These are phyloP conservation scores for Dryomyza anilis DNA, from an alignment of 2,888 invertebrate genomes.

Conservation along the genomic window DNA sequence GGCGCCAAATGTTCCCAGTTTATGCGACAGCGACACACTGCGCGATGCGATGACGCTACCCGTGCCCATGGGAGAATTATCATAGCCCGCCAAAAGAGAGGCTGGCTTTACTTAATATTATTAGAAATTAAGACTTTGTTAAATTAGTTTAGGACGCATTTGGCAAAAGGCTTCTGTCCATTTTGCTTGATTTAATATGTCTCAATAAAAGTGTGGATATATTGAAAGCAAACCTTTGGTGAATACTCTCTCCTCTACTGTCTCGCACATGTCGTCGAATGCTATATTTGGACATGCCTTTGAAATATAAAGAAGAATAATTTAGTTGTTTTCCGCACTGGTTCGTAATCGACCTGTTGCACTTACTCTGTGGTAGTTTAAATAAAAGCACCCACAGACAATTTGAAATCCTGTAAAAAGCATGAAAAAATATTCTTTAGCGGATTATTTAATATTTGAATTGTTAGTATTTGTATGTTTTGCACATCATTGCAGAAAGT, in stretches of 20 bases:
- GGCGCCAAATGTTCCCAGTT: conserved; percentile 41
- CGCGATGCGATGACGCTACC: conserved; percentile 46
- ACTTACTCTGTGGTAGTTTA: conserved; percentile 17
- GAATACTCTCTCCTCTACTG: not conserved
- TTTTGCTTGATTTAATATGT: not conserved
- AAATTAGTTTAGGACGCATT: not conserved
- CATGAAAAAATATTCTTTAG: conserved; percentile 12
- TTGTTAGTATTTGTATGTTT: not conserved
- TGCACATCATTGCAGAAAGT: too few relatives aligned
- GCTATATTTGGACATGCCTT: not conserved
- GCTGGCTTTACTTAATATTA: not conserved
- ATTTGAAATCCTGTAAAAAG: conserved; percentile 17
- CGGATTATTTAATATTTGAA: not conserved
- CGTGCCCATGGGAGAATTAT: conserved; percentile 43
- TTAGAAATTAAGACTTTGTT: not conserved
- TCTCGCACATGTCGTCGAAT: not conserved
- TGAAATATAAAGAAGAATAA: conserved; percentile 5
- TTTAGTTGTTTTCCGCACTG: not conserved
- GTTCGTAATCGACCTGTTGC: not conserved
- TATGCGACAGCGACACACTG: conserved; percentile 47
- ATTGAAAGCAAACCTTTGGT: conserved; percentile 9
- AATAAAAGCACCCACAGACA: conserved; percentile 15
- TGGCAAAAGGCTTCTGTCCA: not conserved
- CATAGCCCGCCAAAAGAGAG: conserved; percentile 27
- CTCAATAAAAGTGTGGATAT: too few relatives aligned